Percentiles rank a stretch among this genome's conserved stretches.
Conservation (phyloP, 2,888 invertebrate genomes). For the Volucella inflata region DNA sequence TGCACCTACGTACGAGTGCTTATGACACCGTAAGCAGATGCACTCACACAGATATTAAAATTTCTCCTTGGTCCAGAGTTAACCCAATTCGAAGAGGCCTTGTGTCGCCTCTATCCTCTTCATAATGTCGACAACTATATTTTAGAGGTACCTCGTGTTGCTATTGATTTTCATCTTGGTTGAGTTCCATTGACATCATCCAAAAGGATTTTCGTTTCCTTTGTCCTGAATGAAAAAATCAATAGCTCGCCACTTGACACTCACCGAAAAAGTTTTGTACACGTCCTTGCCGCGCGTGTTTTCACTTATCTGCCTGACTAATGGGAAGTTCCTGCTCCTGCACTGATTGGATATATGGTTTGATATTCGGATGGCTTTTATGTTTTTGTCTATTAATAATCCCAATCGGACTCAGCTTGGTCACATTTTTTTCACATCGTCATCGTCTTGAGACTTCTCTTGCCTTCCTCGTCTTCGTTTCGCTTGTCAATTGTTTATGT, state of each 20-base stretch:
- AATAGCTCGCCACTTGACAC: slow-evolving; percentile 58
- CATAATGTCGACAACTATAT: slow-evolving; percentile 11
- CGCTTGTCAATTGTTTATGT: slow-evolving; percentile 71
- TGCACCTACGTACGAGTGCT: slow-evolving; percentile 9
- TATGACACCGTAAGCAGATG: slow-evolving; percentile 16
- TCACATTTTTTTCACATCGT: slow-evolving; percentile 63
- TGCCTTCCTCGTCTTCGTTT: slow-evolving; percentile 36
- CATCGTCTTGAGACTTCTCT: slow-evolving; percentile 65
- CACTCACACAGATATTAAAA: slow-evolving; percentile 8
- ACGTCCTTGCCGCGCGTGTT: slow-evolving; percentile 32
- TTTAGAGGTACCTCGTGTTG: slow-evolving; percentile 20
- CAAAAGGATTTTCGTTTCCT: slow-evolving; percentile 7
- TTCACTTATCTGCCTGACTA: slow-evolving; percentile 20
- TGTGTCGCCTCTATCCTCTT: slow-evolving; percentile 46
- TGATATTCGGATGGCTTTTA: slow-evolving; percentile 6
- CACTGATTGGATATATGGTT: neutral
- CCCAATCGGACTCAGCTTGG: slow-evolving; percentile 27
- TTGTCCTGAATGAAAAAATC: slow-evolving; percentile 66
- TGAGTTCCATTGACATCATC: slow-evolving; percentile 27
- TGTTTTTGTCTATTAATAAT: slow-evolving; percentile 59
- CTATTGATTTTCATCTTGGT: slow-evolving; percentile 66
- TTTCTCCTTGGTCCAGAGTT: slow-evolving; percentile 51
- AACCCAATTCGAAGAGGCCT: slow-evolving; percentile 74
- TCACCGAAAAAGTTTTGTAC: slow-evolving; percentile 40
- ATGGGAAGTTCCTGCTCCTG: slow-evolving; percentile 36